Percentiles rank a stretch among this genome's conserved stretches.
Conservation (phyloP, 2,113 vertebrate species). For the Chascanopsetta lugubris region DNA sequence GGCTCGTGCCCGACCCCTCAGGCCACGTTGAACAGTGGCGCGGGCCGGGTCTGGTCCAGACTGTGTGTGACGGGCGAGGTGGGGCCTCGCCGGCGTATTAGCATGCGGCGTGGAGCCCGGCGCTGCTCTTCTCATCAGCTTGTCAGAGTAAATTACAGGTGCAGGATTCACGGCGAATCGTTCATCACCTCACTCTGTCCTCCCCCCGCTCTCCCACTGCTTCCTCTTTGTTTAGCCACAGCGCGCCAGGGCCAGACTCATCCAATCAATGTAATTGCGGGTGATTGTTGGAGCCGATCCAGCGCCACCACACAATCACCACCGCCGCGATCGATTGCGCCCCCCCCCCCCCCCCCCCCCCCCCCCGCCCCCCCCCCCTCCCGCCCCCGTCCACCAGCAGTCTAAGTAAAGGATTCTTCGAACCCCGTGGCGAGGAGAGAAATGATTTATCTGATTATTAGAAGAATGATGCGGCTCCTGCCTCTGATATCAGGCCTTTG, state of each 20-base stretch:
- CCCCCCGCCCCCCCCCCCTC: constrained; percentile 44
- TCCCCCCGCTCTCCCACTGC: constrained; percentile 54
- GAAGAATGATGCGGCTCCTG: constrained; percentile 1
- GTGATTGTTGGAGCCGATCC: constrained; percentile 71
- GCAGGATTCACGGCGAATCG: constrained; percentile 58
- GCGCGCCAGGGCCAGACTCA: constrained; percentile 63
- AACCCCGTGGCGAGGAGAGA: constrained; percentile 14
- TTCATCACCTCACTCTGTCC: constrained; percentile 61
- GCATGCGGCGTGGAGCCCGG: constrained; percentile 37
- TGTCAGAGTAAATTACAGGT: constrained; percentile 73
- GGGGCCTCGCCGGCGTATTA: constrained; percentile 35
- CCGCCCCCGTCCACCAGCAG: no score
- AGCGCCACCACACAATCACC: constrained; percentile 59
- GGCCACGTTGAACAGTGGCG: no score
- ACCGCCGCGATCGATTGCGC: constrained; percentile 56
- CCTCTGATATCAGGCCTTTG: background rate
- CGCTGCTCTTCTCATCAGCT: constrained; percentile 64
- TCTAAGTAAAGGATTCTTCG: constrained; percentile 38
- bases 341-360: constrained; percentile 34
- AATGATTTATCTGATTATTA: constrained; percentile 40
- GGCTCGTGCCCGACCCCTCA: no score
- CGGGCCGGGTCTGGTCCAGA: background rate
- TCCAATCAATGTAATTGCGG: constrained; percentile 80
- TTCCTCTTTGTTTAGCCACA: constrained; percentile 72
- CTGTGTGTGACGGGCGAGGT: constrained; percentile 3